Evolutionary conservation across 2,797 vertebrate species (phyloP).

Genomic region (Podarcis siculus): DNA sequence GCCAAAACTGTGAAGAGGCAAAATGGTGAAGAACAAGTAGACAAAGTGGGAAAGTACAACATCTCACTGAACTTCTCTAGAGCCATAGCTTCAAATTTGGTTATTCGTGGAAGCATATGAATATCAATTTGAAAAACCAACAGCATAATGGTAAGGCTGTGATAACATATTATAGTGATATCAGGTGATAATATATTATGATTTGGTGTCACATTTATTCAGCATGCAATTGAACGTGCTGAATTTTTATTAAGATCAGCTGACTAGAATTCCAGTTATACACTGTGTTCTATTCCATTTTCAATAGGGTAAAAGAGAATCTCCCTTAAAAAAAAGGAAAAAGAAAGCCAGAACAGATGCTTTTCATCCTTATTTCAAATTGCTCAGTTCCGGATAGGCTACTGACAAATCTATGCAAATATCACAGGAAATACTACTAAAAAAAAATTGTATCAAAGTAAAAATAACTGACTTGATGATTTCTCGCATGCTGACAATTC

Average conservation of each 20-base stretch:
- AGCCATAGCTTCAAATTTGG: constrained; percentile 2
- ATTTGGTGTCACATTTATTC: constrained; percentile 24
- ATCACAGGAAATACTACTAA: not conserved
- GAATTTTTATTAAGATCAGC: constrained; percentile 32
- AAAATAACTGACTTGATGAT: constrained; percentile 26
- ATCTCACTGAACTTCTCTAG: not conserved
- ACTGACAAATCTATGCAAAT: constrained; percentile 21
- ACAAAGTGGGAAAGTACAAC: not conserved
- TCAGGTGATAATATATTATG: constrained; percentile 15
- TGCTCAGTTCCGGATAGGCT: not conserved
- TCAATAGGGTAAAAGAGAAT: constrained; percentile 14
- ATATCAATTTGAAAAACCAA: not conserved
- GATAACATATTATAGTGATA: constrained; percentile 21
- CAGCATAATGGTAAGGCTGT: constrained; percentile 2
- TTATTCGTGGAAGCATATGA: constrained; percentile 8
- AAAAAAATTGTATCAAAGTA: constrained; percentile 1
- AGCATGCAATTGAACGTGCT: constrained; percentile 19
- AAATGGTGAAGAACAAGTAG: not conserved
- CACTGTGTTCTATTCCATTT: not conserved
- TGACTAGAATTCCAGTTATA: constrained; percentile 33
- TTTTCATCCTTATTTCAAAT: not conserved
- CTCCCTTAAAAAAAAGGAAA: not conserved
- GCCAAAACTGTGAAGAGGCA: not conserved
- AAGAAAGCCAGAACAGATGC: not conserved
- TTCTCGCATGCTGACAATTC: constrained; percentile 27